phyloP scores from a whole-genome alignment of 2,113 vertebrate genomes.

The Semicossyphus pulcher region DNA sequence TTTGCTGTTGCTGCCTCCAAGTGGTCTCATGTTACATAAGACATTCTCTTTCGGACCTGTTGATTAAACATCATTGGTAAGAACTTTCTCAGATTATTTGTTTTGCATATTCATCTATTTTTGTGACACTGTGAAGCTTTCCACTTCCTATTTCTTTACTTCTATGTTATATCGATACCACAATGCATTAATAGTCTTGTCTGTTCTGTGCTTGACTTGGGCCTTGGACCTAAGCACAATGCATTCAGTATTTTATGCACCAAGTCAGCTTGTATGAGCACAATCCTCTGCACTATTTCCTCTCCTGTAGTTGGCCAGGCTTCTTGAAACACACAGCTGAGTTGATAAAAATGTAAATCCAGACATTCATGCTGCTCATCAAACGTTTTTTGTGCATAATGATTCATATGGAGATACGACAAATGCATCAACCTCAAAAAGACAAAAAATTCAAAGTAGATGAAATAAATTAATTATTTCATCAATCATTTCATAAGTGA shows the following conservation, averaged over 20 bases:
- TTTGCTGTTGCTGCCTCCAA: too few relatives aligned
- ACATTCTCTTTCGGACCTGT: too few relatives aligned
- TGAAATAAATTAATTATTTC: too few relatives aligned
- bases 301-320: background rate
- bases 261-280: constrained; percentile 8
- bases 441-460: too few relatives aligned
- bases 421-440: too few relatives aligned
- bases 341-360: background rate
- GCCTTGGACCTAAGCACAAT: background rate
- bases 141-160: too few relatives aligned
- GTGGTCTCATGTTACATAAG: too few relatives aligned
- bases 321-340: background rate
- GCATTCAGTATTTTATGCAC: constrained; percentile 5
- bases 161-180: too few relatives aligned
- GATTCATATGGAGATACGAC: too few relatives aligned
- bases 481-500: background rate
- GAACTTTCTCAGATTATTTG: background rate
- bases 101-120: background rate
- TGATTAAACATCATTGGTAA: background rate
- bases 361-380: too few relatives aligned
- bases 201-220: background rate
- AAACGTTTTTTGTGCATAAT: too few relatives aligned
- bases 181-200: background rate
- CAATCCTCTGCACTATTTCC: constrained; percentile 10
- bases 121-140: too few relatives aligned